Percentiles rank a stretch among this genome's conserved stretches.
Evolutionary conservation across 2,113 vertebrate species (phyloP).

Genomic region (Hypanus sabinus): DNA sequence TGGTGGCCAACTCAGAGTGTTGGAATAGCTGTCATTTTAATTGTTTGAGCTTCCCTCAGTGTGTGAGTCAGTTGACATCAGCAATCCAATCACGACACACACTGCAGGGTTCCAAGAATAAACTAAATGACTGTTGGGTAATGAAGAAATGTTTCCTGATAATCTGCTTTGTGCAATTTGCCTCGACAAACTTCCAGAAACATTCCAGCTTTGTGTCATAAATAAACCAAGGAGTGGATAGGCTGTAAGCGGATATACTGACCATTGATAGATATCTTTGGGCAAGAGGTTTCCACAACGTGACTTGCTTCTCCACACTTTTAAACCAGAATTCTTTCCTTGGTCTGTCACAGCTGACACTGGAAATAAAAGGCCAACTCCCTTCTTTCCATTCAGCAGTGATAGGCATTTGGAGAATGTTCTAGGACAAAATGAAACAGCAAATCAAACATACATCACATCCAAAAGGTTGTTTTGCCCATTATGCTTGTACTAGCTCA

Average conservation of each 20-base stretch:
- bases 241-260: not conserved
- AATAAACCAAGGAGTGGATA: not conserved
- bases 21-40: constrained; percentile 23
- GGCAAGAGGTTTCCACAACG: not conserved
- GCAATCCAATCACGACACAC: not conserved
- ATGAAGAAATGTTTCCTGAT: not conserved
- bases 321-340: not conserved
- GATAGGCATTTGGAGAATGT: not conserved
- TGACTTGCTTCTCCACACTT: not conserved
- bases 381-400: not conserved
- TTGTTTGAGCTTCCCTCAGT: not conserved
- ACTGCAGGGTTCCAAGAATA: not conserved
- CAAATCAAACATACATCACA: not conserved
- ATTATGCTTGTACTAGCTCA: not conserved
- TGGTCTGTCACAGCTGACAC: not conserved
- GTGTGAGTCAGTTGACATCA: not conserved
- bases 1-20: not conserved
- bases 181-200: not conserved
- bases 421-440: not conserved
- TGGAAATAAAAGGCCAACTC: not conserved
- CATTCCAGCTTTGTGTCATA: not conserved
- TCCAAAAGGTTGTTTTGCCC: not conserved
- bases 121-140: not conserved
- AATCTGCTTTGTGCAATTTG: not conserved
- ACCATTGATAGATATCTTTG: not conserved